Conservation (phyloP, 2,888 invertebrate species). For the Rhodophaea formosa region DNA sequence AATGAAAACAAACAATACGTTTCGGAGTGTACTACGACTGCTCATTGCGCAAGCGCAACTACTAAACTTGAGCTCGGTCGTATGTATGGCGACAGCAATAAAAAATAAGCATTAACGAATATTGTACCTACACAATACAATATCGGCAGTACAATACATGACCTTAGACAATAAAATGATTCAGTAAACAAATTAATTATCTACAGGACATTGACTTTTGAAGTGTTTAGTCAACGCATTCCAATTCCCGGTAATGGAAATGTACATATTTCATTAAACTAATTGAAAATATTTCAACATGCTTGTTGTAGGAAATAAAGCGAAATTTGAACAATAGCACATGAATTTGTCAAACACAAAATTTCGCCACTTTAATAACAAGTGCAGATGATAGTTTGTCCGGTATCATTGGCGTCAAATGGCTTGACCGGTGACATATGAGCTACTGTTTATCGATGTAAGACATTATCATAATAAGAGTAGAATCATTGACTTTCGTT, state of each 20-base stretch:
- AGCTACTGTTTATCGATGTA: no score
- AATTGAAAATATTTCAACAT: neutral
- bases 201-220: conserved; percentile 1
- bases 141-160: neutral
- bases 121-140: neutral
- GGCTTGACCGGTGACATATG: no score
- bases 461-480: no score
- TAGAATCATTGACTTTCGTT: no score
- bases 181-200: conserved; percentile 8
- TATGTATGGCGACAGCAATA: neutral
- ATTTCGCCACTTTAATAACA: no score
- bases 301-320: no score
- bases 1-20: conserved; percentile 17
- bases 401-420: no score
- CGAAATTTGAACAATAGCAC: no score
- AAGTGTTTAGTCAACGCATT: neutral
- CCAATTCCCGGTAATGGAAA: neutral
- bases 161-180: conserved; percentile 3
- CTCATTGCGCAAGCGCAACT: conserved; percentile 4
- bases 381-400: no score
- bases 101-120: neutral
- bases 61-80: neutral
- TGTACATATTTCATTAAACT: no score
- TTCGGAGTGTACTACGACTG: conserved; percentile 11
- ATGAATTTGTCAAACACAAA: no score